Conservation (phyloP, 2,113 vertebrate genomes). For the Myxocyprinus asiaticus region DNA sequence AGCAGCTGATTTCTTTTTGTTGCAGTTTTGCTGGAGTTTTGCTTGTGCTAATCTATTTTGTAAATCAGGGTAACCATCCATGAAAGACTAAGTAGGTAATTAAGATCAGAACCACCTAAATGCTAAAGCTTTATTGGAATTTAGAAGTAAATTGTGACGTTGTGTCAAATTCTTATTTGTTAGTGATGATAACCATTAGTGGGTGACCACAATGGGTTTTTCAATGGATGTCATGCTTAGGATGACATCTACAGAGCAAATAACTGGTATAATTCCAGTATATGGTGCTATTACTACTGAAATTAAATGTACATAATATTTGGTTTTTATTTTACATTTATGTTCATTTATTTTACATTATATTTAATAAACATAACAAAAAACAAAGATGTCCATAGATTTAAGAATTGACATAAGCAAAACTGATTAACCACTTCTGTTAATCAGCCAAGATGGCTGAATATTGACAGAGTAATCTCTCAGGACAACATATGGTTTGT, state of each 20-base stretch:
- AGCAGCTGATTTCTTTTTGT: neutral
- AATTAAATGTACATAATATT: too few relatives aligned
- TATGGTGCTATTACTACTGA: too few relatives aligned
- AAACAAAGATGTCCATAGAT: too few relatives aligned
- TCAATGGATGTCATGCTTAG: too few relatives aligned
- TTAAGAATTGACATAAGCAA: too few relatives aligned
- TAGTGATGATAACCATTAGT: neutral
- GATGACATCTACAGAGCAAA: neutral
- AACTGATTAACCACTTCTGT: too few relatives aligned
- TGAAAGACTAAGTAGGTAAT: constrained; percentile 13
- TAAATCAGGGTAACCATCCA: constrained; percentile 23
- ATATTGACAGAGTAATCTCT: too few relatives aligned
- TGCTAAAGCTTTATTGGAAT: neutral
- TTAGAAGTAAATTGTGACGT: neutral
- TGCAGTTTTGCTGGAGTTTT: constrained; percentile 3
- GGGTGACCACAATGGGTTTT: neutral
- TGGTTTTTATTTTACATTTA: too few relatives aligned
- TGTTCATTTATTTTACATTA: too few relatives aligned
- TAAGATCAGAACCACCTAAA: neutral
- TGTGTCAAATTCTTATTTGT: neutral
- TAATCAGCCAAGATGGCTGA: too few relatives aligned
- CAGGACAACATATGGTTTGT: too few relatives aligned
- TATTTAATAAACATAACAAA: too few relatives aligned
- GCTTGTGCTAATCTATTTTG: constrained; percentile 21
- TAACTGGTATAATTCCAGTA: neutral